Base-by-base conservation (phyloP, 2,888 invertebrate genomes). In the Theodoxus fluviatilis region DNA sequence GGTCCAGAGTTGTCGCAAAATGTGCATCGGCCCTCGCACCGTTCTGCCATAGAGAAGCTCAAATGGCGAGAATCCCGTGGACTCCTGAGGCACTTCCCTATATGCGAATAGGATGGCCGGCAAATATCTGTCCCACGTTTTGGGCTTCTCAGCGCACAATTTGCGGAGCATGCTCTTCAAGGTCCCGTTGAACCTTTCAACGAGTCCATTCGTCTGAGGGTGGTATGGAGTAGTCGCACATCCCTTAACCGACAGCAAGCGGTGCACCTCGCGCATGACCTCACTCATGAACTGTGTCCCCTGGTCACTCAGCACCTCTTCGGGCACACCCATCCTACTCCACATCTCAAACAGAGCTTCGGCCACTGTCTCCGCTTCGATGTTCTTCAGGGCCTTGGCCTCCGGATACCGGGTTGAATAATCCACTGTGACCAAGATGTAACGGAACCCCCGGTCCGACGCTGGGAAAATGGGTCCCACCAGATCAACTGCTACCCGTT, bases 121-220 rank as follows among this genome's bases (percentile, higher is more conserved):
- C 12, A 79, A 12, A 43, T 72, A 76, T 22, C 73, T 55, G 67
- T 79, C 75, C 76, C 76, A 78, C n/a, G 73, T 65, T 28, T 68
- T 73, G 0, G 73, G 74, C 22, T 64, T 31, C 64, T 76, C 71
- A 4, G 18, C 40, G 37, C 75, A 70, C 68, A 73, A 71, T 49
- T 59, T 73, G 25, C 70, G 52, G 9, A 78, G 49, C 78, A 78
- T 78, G 1, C n/a, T 28, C 18, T 64, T 64, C 15, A 66, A 49
- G 3, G 66, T 35, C 1, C 18, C 47, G 49, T 66, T 66, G n/a
- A 49, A 47, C n/a, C 33, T 9, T 49, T 66, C 49, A 3, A 66
- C 66, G 12, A 66, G 18, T 7, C 49, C 66, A n/a, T 66, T 66
- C 18, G n/a, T 49, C 35, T 49, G 35, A 2, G 66, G 7, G 25